Conservation (phyloP, 2,113 vertebrate genomes). For the Agapornis roseicollis region DNA sequence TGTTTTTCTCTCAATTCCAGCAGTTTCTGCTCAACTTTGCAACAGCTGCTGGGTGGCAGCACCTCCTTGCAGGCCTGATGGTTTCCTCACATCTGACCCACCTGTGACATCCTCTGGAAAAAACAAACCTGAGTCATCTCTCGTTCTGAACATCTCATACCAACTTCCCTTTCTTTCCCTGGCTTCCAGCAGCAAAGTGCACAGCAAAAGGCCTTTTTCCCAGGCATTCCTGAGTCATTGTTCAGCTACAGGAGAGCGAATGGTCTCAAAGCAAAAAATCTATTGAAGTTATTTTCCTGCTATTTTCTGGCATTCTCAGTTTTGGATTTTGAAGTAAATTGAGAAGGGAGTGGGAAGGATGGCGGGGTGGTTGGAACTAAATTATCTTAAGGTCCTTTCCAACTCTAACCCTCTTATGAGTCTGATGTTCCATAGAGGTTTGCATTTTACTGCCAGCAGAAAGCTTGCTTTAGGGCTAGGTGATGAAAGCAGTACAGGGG, state of each 20-base stretch:
- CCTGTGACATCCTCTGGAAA: background rate
- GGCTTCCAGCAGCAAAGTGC: background rate
- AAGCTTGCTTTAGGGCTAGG: constrained; percentile 1
- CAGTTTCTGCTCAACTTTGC: background rate
- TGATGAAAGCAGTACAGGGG: background rate
- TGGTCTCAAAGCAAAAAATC: background rate
- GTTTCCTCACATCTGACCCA: background rate
- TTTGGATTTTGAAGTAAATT: constrained; percentile 4
- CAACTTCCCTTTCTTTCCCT: background rate
- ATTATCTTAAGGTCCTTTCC: background rate
- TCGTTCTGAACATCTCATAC: background rate
- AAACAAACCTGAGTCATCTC: background rate
- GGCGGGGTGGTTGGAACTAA: background rate
- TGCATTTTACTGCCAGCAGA: constrained; percentile 1
- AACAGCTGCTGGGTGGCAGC: background rate
- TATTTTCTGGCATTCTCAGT: background rate
- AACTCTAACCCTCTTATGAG: background rate
- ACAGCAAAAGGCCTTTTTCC: background rate
- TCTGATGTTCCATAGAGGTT: background rate
- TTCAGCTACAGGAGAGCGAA: background rate
- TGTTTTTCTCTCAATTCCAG: background rate
- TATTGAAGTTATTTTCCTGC: background rate
- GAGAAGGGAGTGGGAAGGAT: background rate
- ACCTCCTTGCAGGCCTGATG: fast-evolving
- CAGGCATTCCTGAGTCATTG: background rate